phyloP scores from a whole-genome alignment of 2,888 invertebrate species.

The Idaea biselata region DNA sequence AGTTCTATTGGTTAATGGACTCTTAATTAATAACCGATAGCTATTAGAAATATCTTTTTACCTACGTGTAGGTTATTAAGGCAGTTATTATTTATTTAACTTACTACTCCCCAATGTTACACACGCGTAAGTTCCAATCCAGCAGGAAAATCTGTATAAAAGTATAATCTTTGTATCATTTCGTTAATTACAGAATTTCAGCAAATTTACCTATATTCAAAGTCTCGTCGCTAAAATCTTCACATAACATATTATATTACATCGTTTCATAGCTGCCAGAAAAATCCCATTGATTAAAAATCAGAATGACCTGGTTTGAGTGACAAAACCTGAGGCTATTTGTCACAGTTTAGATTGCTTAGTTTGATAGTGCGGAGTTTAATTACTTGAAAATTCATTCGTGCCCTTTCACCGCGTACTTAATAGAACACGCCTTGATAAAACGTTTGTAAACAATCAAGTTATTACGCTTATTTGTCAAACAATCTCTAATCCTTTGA shows the following conservation, averaged over 20 bases:
- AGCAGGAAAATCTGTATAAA: no score
- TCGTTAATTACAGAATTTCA: no score
- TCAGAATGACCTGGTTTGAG: background rate
- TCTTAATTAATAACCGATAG: background rate
- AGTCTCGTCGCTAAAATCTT: no score
- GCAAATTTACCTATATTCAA: no score
- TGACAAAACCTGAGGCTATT: conserved; percentile 25
- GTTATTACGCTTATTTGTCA: background rate
- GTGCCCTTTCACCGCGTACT: background rate
- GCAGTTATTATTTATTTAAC: no score
- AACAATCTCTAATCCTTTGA: background rate
- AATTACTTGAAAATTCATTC: conserved; percentile 42
- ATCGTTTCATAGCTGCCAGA: no score
- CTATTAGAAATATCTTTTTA: background rate
- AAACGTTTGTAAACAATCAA: background rate
- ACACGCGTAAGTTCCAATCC: no score
- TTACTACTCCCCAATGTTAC: no score
- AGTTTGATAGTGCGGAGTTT: conserved; percentile 46
- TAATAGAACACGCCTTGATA: background rate
- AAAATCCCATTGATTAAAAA: background rate
- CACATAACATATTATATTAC: no score
- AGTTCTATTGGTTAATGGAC: background rate
- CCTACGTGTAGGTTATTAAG: background rate
- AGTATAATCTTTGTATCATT: no score
- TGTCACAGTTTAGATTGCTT: conserved; percentile 47